phyloP scores from a whole-genome alignment of 1,140 invertebrate genomes.

The Telenomus remus region DNA sequence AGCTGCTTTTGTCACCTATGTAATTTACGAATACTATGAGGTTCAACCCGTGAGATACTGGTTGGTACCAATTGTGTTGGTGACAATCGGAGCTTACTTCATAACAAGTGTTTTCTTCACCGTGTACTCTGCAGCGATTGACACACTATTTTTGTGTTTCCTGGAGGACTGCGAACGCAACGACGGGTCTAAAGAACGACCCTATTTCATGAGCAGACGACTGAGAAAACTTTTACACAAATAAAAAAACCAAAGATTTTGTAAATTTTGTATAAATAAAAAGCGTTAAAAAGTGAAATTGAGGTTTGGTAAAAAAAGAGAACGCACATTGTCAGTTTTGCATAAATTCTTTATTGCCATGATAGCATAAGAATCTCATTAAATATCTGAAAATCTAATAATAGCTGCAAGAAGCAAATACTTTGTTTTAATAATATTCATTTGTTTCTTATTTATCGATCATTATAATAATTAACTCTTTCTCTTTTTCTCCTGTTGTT shows the following conservation, averaged over 20 bases:
- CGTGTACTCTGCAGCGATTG: slow-evolving; percentile 95
- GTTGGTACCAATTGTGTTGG: slow-evolving; percentile 75
- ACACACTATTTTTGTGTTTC: slow-evolving; percentile 97
- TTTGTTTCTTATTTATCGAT: slow-evolving; percentile 77
- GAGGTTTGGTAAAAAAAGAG: not conserved
- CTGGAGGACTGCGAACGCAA: slow-evolving; percentile 96
- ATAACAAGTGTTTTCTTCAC: slow-evolving; percentile 87
- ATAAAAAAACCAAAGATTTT: slow-evolving; percentile 12
- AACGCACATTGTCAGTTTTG: slow-evolving; percentile 22
- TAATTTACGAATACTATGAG: slow-evolving; percentile 44
- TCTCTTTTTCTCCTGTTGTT: slow-evolving; percentile 17
- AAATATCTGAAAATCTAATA: slow-evolving; percentile 62
- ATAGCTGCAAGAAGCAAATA: slow-evolving; percentile 59
- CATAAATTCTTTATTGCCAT: slow-evolving; percentile 61
- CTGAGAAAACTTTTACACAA: slow-evolving; percentile 65
- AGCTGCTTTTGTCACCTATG: slow-evolving; percentile 67
- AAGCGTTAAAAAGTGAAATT: not conserved
- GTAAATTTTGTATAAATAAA: not conserved
- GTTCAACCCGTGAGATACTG: slow-evolving; percentile 76
- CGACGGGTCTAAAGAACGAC: slow-evolving; percentile 92
- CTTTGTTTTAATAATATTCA: slow-evolving; percentile 75
- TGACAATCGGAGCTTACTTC: slow-evolving; percentile 77
- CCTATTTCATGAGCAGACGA: slow-evolving; percentile 95
- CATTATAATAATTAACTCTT: slow-evolving; percentile 68
- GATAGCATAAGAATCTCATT: slow-evolving; percentile 59